phyloP scores from a whole-genome alignment of 1,140 invertebrate genomes.

The Sycophila sp. region DNA sequence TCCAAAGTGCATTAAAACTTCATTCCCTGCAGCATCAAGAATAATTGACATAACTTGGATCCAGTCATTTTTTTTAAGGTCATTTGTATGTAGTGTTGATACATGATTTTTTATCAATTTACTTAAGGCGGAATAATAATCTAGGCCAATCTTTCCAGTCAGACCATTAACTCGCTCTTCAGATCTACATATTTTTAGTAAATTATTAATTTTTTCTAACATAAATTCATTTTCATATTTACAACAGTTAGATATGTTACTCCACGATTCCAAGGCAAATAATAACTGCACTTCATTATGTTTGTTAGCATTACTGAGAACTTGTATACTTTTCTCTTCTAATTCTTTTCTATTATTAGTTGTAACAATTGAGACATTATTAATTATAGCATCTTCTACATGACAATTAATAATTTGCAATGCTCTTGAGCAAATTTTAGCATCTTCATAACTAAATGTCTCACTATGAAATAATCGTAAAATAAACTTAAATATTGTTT shows the following conservation, averaged over 20 bases:
- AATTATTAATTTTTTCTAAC: constrained; percentile 1
- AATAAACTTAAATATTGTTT: constrained; percentile 25
- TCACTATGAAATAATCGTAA: constrained; percentile 30
- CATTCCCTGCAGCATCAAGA: constrained; percentile 32
- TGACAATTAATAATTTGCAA: neutral
- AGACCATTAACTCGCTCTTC: neutral
- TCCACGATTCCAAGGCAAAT: constrained; percentile 30
- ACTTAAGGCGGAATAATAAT: constrained; percentile 23
- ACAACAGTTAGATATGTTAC: neutral
- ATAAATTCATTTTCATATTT: constrained; percentile 13
- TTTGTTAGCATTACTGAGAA: constrained; percentile 28
- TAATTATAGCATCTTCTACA: neutral
- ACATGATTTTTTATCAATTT: constrained; percentile 32
- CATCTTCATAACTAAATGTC: constrained; percentile 1
- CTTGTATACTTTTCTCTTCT: constrained; percentile 30
- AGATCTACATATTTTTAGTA: neutral
- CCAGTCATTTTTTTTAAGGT: constrained; percentile 6
- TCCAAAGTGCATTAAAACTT: constrained; percentile 33
- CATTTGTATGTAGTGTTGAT: neutral
- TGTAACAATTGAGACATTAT: neutral
- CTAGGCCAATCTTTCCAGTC: constrained; percentile 6
- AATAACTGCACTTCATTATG: constrained; percentile 20
- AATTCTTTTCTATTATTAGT: constrained; percentile 9
- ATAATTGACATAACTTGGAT: constrained; percentile 10
- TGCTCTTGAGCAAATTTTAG: constrained; percentile 8